Evolutionary conservation across 2,888 invertebrate genomes (phyloP).

Genomic region (Erannis defoliaria): DNA sequence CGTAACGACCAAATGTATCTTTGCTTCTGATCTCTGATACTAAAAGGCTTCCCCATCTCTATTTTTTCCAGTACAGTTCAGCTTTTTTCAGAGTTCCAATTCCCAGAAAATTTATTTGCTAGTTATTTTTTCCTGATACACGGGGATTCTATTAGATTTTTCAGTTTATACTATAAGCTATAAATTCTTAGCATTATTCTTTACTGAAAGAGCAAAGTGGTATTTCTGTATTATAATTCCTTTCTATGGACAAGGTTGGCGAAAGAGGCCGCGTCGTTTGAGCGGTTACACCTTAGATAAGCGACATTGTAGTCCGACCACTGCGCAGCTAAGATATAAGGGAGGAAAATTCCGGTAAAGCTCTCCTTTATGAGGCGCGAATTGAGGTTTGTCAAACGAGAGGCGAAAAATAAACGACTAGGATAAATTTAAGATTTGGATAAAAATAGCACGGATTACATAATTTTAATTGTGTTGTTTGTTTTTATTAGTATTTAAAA

Average conservation of each 20-base stretch:
- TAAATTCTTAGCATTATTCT: background rate
- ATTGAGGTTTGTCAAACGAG: background rate
- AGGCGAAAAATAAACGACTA: background rate
- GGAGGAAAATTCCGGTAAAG: constrained; percentile 7
- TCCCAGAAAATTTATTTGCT: too few species aligned
- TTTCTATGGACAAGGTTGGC: constrained; percentile 15
- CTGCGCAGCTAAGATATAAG: constrained; percentile 23
- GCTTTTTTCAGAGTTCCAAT: too few species aligned
- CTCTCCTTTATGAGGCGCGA: constrained; percentile 1
- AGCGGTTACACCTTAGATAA: constrained; percentile 42
- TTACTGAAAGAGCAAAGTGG: background rate
- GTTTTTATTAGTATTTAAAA: too few species aligned
- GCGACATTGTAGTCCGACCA: constrained; percentile 40
- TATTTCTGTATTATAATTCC: background rate
- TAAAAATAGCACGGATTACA: too few species aligned
- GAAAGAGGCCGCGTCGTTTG: constrained; percentile 8
- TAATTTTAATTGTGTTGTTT: background rate
- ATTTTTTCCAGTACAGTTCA: too few species aligned
- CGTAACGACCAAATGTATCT: too few species aligned
- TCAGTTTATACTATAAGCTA: too few species aligned
- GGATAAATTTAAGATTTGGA: background rate
- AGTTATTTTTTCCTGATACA: too few species aligned
- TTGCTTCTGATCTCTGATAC: too few species aligned
- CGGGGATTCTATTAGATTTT: too few species aligned
- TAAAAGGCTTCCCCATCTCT: too few species aligned